These are phyloP conservation scores for Drosophila melanosoma DNA, from an alignment of 2,888 invertebrate genomes.

Conservation along the genomic window DNA sequence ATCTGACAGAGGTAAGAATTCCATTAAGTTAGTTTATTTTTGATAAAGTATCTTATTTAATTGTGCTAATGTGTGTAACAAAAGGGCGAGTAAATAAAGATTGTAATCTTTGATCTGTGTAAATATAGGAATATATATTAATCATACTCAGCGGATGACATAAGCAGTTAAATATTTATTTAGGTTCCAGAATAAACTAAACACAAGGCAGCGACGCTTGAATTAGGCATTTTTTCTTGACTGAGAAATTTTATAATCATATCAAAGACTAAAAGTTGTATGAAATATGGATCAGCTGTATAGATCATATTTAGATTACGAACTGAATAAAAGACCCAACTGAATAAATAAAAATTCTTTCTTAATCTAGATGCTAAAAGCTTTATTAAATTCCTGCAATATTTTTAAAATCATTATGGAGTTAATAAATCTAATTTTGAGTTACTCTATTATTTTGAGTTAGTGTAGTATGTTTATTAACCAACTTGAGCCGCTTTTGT, in stretches of 20 bases:
- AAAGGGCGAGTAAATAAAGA: neutral
- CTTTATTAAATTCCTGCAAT: neutral
- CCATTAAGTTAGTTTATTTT: neutral
- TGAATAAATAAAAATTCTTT: neutral
- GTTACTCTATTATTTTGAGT: neutral
- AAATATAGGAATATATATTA: neutral
- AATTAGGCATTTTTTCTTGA: neutral
- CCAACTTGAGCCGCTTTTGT: neutral
- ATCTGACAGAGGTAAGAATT: constrained; percentile 20
- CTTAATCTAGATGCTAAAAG: neutral
- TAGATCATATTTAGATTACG: neutral
- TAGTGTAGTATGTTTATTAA: neutral
- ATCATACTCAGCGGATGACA: constrained; percentile 7
- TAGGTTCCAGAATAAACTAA: neutral
- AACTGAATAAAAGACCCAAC: neutral
- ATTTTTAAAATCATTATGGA: neutral
- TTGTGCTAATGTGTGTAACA: constrained; percentile 12
- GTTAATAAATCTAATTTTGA: neutral
- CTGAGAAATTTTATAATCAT: neutral
- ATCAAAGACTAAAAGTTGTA: neutral
- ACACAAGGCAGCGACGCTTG: neutral
- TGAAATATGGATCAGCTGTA: neutral
- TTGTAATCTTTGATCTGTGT: neutral
- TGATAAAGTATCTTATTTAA: neutral
- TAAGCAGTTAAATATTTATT: neutral